phyloP scores from a whole-genome alignment of 2,797 vertebrate species.

The Intellagama lesueurii region DNA sequence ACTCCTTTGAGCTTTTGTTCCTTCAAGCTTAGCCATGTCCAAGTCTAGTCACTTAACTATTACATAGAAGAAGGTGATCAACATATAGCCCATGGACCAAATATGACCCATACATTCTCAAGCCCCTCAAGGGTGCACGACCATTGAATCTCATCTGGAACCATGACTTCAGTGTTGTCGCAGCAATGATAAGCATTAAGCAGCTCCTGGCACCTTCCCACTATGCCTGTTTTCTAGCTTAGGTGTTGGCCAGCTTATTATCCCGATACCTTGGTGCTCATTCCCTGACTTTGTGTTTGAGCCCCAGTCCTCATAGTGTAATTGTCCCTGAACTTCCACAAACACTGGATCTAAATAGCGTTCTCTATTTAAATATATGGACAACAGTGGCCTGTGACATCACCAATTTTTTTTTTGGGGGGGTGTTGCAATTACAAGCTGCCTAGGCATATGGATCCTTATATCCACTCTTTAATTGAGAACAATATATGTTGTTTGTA shows the following conservation, averaged over 20 bases:
- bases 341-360: not conserved
- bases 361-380: not conserved
- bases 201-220: not conserved
- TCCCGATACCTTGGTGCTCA: not conserved
- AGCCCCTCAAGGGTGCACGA: not conserved
- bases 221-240: not conserved
- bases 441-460: too few species aligned
- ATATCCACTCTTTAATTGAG: too few species aligned
- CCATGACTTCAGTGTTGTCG: not conserved
- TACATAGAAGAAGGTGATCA: not conserved
- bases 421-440: too few species aligned
- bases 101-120: not conserved
- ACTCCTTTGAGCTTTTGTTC: not conserved
- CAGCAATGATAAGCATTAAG: not conserved
- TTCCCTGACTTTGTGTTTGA: not conserved
- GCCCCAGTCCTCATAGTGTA: too few species aligned
- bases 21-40: not conserved
- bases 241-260: not conserved
- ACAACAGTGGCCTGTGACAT: too few species aligned
- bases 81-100: too few species aligned
- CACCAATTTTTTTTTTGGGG: too few species aligned
- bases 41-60: not conserved
- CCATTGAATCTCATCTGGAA: not conserved
- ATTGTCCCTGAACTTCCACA: not conserved
- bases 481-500: too few species aligned